A percentile compares a stretch with the other conserved stretches of the same genome.
These are phyloP conservation scores for Drosophila mimica DNA, from an alignment of 2,888 invertebrate genomes.

Conservation along the genomic window DNA sequence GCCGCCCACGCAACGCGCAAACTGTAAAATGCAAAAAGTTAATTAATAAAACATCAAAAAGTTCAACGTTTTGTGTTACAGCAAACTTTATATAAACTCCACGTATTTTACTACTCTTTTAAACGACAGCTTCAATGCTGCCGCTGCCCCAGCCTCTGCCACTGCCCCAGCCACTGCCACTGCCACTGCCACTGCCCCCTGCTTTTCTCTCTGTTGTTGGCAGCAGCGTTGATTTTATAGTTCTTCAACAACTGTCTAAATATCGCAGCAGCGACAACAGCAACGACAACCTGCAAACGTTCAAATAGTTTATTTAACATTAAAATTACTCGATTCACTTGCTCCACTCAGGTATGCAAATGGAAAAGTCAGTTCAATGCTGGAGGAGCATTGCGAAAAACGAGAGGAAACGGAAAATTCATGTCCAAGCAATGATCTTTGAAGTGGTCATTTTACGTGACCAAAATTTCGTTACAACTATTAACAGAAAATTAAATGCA, in stretches of 20 bases:
- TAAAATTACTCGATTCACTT: constrained; percentile 34
- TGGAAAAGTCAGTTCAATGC: not conserved
- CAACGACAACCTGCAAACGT: constrained; percentile 15
- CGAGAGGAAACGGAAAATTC: no score
- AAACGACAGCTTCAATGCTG: constrained; percentile 35
- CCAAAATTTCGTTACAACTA: not conserved
- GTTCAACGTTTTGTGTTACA: constrained; percentile 77
- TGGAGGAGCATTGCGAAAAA: not conserved
- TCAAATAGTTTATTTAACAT: constrained; percentile 63
- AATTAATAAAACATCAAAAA: constrained; percentile 81
- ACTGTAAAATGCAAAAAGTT: constrained; percentile 73
- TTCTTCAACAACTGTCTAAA: constrained; percentile 55
- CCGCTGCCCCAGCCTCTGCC: not conserved
- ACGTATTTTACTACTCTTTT: constrained; percentile 72
- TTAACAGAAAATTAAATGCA: not conserved
- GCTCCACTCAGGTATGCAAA: constrained; percentile 9
- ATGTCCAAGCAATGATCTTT: not conserved
- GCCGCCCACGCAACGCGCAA: constrained; percentile 1
- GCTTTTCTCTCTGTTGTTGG: constrained; percentile 6
- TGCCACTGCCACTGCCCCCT: not conserved
- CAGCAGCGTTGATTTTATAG: constrained; percentile 46
- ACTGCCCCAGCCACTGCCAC: constrained; percentile 2
- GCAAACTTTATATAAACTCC: constrained; percentile 78
- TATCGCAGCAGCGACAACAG: constrained; percentile 19
- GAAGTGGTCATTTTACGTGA: not conserved